Evolutionary conservation across 2,888 invertebrate genomes (phyloP).

Genomic region (Cylloceria caligata): DNA sequence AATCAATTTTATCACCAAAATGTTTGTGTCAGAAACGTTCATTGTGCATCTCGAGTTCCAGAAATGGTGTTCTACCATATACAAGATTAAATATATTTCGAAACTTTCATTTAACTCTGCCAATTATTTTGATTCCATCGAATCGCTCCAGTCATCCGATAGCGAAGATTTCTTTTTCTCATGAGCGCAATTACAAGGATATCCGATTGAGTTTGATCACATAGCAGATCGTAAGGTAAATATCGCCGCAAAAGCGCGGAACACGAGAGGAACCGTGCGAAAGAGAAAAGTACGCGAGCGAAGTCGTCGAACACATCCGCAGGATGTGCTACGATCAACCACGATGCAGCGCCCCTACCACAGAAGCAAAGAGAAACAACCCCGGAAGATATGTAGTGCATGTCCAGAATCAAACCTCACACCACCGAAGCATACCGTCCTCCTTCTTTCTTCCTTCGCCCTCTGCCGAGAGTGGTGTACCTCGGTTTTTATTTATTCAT

Average conservation of each 20-base stretch:
- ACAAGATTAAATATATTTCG: background rate
- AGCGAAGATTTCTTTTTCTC: constrained; percentile 22
- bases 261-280: background rate
- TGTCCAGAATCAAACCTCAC: constrained; percentile 38
- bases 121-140: constrained; percentile 2
- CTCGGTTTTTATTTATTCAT: constrained; percentile 59
- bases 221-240: constrained; percentile 32
- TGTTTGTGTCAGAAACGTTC: too few species aligned
- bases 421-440: constrained; percentile 23
- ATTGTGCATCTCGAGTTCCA: too few species aligned
- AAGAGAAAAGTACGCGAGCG: background rate
- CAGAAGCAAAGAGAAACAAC: background rate
- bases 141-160: background rate
- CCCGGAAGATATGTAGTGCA: constrained; percentile 28
- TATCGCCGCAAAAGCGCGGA: constrained; percentile 15
- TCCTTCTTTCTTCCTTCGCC: constrained; percentile 16
- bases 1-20: too few species aligned
- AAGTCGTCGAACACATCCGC: constrained; percentile 16
- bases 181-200: constrained; percentile 6
- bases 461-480: constrained; percentile 28
- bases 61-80: too few species aligned
- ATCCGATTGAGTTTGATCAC: constrained; percentile 36
- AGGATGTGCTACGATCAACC: constrained; percentile 15
- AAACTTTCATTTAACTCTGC: background rate
- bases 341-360: background rate